Evolutionary conservation across 1,140 invertebrate genomes (phyloP).

Genomic region (Aphidius gifuensis): DNA sequence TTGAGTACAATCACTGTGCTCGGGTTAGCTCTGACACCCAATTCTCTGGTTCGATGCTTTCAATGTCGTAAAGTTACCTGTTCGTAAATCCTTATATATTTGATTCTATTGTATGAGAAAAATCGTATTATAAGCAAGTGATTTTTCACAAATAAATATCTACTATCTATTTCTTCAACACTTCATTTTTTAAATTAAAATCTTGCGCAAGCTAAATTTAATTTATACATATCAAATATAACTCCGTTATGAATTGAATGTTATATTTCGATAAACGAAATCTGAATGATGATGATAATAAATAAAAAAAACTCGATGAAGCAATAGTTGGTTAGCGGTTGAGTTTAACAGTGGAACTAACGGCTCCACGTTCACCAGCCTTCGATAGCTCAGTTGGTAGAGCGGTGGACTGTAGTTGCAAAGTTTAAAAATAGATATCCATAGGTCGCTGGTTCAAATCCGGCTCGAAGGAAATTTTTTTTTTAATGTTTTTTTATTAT

Average conservation of each 20-base stretch:
- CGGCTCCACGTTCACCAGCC: slow-evolving; percentile 36
- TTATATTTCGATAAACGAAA: too few relatives aligned
- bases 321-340: too few relatives aligned
- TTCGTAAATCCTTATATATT: slow-evolving; percentile 2
- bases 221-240: too few relatives aligned
- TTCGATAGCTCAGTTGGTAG: slow-evolving; percentile 86
- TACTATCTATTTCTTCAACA: too few relatives aligned
- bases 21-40: slow-evolving; percentile 25
- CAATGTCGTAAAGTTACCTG: slow-evolving; percentile 27
- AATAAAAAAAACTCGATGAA: too few relatives aligned
- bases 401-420: slow-evolving; percentile 86
- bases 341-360: too few relatives aligned
- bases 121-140: too few relatives aligned
- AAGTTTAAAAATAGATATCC: slow-evolving; percentile 52
- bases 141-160: too few relatives aligned
- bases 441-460: slow-evolving; percentile 70
- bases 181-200: too few relatives aligned
- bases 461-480: slow-evolving; percentile 61
- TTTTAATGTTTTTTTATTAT: background rate
- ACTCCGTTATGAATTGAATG: too few relatives aligned
- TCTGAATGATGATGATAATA: too few relatives aligned
- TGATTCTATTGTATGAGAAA: background rate
- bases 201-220: too few relatives aligned
- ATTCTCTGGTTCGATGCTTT: slow-evolving; percentile 27
- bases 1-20: slow-evolving; percentile 18